A percentile compares a stretch with the other conserved stretches of the same genome.
Evolutionary conservation across 1,140 invertebrate genomes (phyloP).

Genomic region (Sycophila sp.): DNA sequence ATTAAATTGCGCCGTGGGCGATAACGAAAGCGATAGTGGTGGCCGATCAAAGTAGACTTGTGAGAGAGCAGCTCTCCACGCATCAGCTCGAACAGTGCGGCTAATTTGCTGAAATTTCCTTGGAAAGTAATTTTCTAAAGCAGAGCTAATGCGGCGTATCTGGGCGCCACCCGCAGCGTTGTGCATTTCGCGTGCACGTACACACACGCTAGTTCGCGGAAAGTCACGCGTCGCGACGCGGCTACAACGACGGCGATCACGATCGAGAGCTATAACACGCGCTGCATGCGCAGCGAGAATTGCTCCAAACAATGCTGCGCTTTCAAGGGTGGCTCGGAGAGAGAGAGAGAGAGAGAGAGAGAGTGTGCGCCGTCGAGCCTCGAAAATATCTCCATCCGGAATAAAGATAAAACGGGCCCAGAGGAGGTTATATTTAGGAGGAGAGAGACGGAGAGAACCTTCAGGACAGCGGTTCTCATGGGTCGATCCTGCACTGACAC

Average conservation of each 20-base stretch:
- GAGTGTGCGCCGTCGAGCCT: neutral
- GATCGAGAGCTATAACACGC: too few relatives aligned
- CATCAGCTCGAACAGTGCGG: neutral
- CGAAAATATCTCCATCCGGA: conserved; percentile 47
- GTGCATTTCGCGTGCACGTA: neutral
- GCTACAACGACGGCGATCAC: too few relatives aligned
- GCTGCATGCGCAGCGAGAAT: neutral
- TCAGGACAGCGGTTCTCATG: conserved; percentile 44
- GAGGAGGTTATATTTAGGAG: conserved; percentile 45
- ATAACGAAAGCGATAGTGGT: too few relatives aligned
- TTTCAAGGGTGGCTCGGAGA: conserved; percentile 3
- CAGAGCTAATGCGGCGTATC: too few relatives aligned
- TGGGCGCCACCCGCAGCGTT: neutral
- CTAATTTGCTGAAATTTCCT: neutral
- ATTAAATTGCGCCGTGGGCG: too few relatives aligned
- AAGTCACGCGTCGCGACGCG: neutral
- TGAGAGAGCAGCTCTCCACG: neutral
- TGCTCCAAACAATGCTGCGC: neutral
- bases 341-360: too few relatives aligned
- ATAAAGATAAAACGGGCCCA: conserved; percentile 43
- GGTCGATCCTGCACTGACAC: too few relatives aligned
- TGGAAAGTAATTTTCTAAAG: neutral
- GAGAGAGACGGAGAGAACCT: neutral
- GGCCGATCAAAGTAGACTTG: neutral
- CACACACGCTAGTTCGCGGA: neutral